These are phyloP conservation scores for Alviniconcha marisindica DNA, from an alignment of 1,140 invertebrate species.

Conservation along the genomic window DNA sequence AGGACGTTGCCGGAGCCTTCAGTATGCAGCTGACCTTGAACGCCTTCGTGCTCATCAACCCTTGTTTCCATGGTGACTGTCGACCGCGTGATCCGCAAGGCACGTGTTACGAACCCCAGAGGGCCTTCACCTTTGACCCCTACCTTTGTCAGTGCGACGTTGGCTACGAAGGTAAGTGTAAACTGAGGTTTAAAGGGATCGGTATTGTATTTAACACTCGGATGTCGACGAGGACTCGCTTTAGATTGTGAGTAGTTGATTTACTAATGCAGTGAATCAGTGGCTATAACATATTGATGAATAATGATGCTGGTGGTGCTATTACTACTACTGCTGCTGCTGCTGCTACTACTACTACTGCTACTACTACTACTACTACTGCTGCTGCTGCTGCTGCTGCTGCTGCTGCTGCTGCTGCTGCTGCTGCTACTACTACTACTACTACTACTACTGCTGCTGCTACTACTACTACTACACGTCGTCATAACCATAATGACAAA, in stretches of 20 bases:
- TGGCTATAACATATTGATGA: not conserved
- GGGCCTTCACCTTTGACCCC: slow-evolving; percentile 42
- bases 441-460: too few relatives aligned
- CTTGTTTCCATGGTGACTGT: slow-evolving; percentile 20
- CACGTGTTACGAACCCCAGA: slow-evolving; percentile 34
- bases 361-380: too few relatives aligned
- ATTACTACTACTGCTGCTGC: too few relatives aligned
- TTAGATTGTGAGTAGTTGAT: not conserved
- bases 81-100: not conserved
- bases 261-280: not conserved
- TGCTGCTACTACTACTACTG: too few relatives aligned
- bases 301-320: not conserved
- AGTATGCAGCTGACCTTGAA: slow-evolving; percentile 20
- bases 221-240: too few relatives aligned
- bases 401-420: too few relatives aligned
- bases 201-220: too few relatives aligned
- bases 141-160: slow-evolving; percentile 43
- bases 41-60: not conserved
- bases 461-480: too few relatives aligned
- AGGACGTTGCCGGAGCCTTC: slow-evolving; percentile 8
- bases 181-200: not conserved
- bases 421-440: too few relatives aligned
- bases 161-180: slow-evolving; percentile 38
- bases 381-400: too few relatives aligned
- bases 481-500: too few relatives aligned